Conservation (phyloP, 2,113 vertebrate genomes). For the Gasterosteus aculeatus region DNA sequence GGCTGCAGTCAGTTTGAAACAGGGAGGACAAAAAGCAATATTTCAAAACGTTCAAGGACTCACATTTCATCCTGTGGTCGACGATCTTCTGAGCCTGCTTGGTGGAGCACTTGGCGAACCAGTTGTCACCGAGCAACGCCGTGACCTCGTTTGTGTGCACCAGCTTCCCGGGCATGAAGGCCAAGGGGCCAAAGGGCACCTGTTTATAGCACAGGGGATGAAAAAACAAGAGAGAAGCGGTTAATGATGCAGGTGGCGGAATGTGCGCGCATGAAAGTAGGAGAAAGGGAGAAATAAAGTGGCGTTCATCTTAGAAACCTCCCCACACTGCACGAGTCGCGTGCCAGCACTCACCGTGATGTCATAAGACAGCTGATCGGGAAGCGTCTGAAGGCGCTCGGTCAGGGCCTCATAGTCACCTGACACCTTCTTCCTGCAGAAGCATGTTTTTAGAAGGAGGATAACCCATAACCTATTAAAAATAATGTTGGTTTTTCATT, state of each 20-base stretch:
- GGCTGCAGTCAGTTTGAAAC: not conserved
- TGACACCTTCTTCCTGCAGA: constrained; percentile 90
- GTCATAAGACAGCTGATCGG: constrained; percentile 92
- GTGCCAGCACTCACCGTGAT: constrained; percentile 87
- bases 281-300: not conserved
- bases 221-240: not conserved
- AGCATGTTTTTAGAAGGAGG: constrained; percentile 9
- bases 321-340: not conserved
- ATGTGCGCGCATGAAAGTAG: not conserved
- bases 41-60: constrained; percentile 41
- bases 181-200: constrained; percentile 96
- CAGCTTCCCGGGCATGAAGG: constrained; percentile 97
- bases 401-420: constrained; percentile 90
- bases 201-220: constrained; percentile 60
- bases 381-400: constrained; percentile 89
- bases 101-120: constrained; percentile 96
- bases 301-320: not conserved
- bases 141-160: constrained; percentile 96
- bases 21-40: not conserved
- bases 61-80: constrained; percentile 93
- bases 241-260: not conserved
- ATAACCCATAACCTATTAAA: not conserved
- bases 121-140: constrained; percentile 95
- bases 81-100: constrained; percentile 91
- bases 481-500: not conserved